These are phyloP conservation scores for Epizoanthus rinbou DNA, from an alignment of 92 coral and sea anemone species.

Conservation along the genomic window DNA sequence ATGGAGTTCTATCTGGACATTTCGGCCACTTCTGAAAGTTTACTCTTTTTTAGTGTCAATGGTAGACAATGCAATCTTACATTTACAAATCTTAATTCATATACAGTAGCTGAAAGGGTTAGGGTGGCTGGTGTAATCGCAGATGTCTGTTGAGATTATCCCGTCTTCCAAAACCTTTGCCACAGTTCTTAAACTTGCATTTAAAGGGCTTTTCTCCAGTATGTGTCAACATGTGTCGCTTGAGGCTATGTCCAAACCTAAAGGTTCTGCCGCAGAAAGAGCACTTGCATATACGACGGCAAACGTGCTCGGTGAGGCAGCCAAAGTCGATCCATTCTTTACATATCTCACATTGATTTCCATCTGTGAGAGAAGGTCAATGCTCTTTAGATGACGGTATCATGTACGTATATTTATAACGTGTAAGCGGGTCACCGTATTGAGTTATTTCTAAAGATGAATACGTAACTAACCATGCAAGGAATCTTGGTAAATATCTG, in stretches of 20 bases:
- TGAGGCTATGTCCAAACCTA: background rate
- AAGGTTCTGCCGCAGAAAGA: constrained; percentile 9
- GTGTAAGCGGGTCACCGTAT: too few relatives aligned
- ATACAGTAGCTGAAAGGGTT: too few relatives aligned
- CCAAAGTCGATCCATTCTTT: constrained; percentile 6
- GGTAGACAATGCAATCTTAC: too few relatives aligned
- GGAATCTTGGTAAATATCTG: too few relatives aligned
- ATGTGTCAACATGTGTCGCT: constrained; percentile 41
- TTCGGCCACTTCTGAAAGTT: too few relatives aligned
- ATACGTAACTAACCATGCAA: too few relatives aligned
- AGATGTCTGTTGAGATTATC: constrained; percentile 52
- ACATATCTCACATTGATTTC: background rate
- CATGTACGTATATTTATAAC: background rate
- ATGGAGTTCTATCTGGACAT: too few relatives aligned
- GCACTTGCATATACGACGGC: background rate
- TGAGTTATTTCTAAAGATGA: too few relatives aligned
- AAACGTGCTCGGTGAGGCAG: background rate
- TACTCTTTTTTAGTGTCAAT: too few relatives aligned
- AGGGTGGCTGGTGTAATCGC: background rate
- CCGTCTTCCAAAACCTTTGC: constrained; percentile 53
- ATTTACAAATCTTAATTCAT: too few relatives aligned
- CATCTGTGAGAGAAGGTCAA: constrained; percentile 3
- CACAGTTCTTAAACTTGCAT: constrained; percentile 48
- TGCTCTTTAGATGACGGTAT: background rate
- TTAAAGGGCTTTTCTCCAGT: constrained; percentile 59